phyloP scores from a whole-genome alignment of 2,888 invertebrate species.

The Oscheius myriophilus region DNA sequence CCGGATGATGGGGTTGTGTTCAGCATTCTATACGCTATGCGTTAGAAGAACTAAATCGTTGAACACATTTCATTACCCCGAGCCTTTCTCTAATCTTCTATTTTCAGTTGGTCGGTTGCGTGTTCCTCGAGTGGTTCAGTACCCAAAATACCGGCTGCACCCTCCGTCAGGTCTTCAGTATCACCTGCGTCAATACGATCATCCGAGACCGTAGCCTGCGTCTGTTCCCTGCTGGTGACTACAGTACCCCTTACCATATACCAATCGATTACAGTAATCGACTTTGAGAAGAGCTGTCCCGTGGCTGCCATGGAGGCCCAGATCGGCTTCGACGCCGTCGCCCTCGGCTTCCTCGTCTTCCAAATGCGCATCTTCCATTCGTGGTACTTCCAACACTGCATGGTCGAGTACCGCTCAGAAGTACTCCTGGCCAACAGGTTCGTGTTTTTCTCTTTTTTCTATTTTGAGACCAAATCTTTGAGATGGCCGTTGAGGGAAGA shows the following conservation, averaged over 20 bases:
- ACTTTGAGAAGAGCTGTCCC: slow-evolving; percentile 74
- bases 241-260: not conserved
- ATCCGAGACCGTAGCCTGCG: not conserved
- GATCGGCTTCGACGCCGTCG: slow-evolving; percentile 92
- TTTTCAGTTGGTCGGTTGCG: slow-evolving; percentile 88
- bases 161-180: slow-evolving; percentile 83
- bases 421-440: slow-evolving; percentile 85
- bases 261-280: slow-evolving; percentile 15
- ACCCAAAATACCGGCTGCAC: slow-evolving; percentile 73
- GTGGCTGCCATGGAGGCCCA: slow-evolving; percentile 86
- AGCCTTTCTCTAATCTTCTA: slow-evolving; percentile 37
- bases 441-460: not conserved
- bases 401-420: slow-evolving; percentile 93
- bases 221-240: slow-evolving; percentile 17
- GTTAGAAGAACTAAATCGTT: no score
- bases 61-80: no score
- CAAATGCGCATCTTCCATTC: slow-evolving; percentile 91
- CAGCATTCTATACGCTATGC: no score
- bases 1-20: no score
- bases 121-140: slow-evolving; percentile 71
- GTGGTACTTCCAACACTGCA: slow-evolving; percentile 89
- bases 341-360: slow-evolving; percentile 90
- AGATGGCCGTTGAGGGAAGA: slow-evolving; percentile 1
- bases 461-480: not conserved
- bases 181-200: slow-evolving; percentile 80